Percentiles rank a stretch among this genome's conserved stretches.
These are phyloP conservation scores for Hyles vespertilio DNA, from an alignment of 1,140 invertebrate species.

Conservation along the genomic window DNA sequence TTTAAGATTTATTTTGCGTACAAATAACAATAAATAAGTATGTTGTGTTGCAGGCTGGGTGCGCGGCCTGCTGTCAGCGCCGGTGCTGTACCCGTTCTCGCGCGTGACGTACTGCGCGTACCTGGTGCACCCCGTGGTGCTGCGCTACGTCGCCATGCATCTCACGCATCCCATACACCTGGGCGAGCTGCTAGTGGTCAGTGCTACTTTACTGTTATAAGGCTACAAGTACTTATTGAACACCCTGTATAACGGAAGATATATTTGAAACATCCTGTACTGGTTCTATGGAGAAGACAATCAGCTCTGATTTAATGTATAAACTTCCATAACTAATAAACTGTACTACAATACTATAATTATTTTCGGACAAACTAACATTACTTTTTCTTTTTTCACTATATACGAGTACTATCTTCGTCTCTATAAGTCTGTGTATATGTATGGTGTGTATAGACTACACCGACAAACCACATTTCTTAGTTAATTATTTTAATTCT, in stretches of 20 bases:
- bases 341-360: neutral
- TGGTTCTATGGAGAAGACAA: too few species aligned
- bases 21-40: neutral
- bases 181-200: conserved; percentile 84
- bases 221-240: neutral
- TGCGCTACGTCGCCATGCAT: conserved; percentile 84
- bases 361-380: neutral
- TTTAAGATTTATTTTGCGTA: too few species aligned
- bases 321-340: too few species aligned
- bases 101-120: conserved; percentile 90
- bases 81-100: conserved; percentile 88
- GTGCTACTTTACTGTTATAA: conserved; percentile 31
- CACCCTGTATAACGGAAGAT: neutral
- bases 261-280: too few species aligned
- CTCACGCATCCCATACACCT: conserved; percentile 87
- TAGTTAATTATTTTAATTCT: too few species aligned
- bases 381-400: conserved; percentile 10
- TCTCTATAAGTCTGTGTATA: too few species aligned
- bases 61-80: conserved; percentile 83
- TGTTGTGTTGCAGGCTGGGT: conserved; percentile 77
- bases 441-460: too few species aligned
- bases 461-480: too few species aligned
- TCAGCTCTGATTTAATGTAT: too few species aligned
- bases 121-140: conserved; percentile 87
- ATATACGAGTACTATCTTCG: too few species aligned